Base-by-base conservation (phyloP, 1,140 invertebrate species). In the Venturia canescens region DNA sequence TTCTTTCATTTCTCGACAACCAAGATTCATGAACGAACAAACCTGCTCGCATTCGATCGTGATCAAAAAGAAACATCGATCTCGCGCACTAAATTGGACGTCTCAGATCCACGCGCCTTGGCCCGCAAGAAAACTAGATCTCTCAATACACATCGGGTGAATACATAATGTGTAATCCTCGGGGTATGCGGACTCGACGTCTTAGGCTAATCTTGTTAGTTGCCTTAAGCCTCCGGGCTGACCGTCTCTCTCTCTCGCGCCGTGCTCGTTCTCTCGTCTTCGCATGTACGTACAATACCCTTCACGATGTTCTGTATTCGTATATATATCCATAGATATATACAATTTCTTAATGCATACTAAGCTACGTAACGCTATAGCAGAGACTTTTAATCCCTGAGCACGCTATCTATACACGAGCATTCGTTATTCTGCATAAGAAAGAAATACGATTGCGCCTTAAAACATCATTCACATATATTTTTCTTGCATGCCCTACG, bases 181-280 rank as follows among this genome's bases (percentile, higher is more conserved):
- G 82, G 87, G 85, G 86, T 91, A 91, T 90, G 90, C 87, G 87
- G 87, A 90, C 87, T 88, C 87, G 89, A 87, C 89, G 89, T 91
- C 90, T 91, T 91, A 89, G 86, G 89, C 89, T 91, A 91, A 91
- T 91, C 90, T 91, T 91, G 90, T 91, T 91, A 90, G 89, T 84
- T 83, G 86, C 86, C 86, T 86, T 88, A 90, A 91, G 90, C 89
- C 89, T 88, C 87, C 88, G 34, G 88, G 88, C 89, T 91, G 89
- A 91, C 90, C 89, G 89, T 89, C 27, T 69, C 66, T 69, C n/a
- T 69, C 60, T 63, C 60, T 34, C 66, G 18, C 18, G 1, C 50
- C 38, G 38, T 11, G 38, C 23, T 44, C 38, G 38, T 44, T 31
- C 16, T 69, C 66, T 69, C 29, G 66, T 69, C 75, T 77, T 21